A percentile compares a stretch with the other conserved stretches of the same genome.
Conservation (phyloP, 2,113 vertebrate genomes). For the Xerus inauris region DNA sequence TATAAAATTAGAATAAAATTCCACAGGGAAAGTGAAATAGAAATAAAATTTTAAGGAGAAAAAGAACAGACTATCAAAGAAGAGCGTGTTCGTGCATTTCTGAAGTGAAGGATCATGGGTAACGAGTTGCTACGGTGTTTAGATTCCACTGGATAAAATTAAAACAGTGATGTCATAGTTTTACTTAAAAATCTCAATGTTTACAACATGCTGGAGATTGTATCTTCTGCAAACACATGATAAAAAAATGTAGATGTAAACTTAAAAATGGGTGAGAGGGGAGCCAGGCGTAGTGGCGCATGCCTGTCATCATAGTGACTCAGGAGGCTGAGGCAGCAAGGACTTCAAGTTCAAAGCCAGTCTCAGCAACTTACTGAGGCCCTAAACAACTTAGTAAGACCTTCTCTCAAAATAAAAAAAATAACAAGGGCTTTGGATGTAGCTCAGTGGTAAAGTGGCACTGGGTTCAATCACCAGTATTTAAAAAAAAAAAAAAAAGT, state of each 20-base stretch:
- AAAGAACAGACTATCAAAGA: neutral
- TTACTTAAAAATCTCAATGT: slow-evolving; percentile 63
- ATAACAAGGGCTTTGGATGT: no score
- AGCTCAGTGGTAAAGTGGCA: no score
- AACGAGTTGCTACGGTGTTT: slow-evolving; percentile 25
- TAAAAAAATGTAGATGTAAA: slow-evolving; percentile 34
- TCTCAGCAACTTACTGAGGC: no score
- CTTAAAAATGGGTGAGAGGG: slow-evolving; percentile 17
- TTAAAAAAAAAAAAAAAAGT: neutral
- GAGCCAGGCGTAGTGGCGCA: neutral
- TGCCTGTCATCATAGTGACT: no score
- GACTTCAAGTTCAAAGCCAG: no score
- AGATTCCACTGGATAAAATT: slow-evolving; percentile 53
- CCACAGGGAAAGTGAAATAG: neutral
- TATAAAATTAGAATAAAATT: slow-evolving; percentile 32
- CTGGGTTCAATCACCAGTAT: no score
- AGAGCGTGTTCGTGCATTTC: neutral
- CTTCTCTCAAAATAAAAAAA: no score
- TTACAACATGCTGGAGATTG: slow-evolving; percentile 23
- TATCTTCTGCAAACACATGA: slow-evolving; percentile 17
- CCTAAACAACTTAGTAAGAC: no score
- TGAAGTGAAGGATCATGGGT: neutral
- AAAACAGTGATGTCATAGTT: slow-evolving; percentile 65
- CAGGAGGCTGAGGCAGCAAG: no score
- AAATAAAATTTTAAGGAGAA: slow-evolving; percentile 57